Conservation (phyloP, 35 echinoderm and acorn worm genomes). For the Apostichopus californicus region DNA sequence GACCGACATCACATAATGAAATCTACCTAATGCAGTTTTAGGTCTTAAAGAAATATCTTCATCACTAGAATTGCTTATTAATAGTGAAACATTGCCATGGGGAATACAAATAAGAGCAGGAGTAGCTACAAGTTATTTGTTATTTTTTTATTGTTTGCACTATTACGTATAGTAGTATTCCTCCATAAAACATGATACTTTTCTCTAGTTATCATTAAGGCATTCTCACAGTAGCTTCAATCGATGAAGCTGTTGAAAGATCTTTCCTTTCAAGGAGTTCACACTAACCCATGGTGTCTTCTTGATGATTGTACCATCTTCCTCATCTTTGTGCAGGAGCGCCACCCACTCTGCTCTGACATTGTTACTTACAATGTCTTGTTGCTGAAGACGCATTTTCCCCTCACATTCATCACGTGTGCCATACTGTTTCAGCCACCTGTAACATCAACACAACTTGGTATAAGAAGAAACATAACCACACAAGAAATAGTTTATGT, state of each 20-base stretch:
- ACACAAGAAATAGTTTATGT: too few species aligned
- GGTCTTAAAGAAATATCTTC: background rate
- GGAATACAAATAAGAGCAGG: too few species aligned
- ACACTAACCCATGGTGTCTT: constrained; percentile 47
- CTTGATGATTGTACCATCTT: constrained; percentile 1
- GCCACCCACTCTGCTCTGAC: background rate
- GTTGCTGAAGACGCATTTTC: background rate
- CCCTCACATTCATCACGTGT: background rate
- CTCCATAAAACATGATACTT: too few species aligned
- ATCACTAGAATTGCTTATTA: background rate
- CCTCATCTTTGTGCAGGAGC: background rate
- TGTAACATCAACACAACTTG: background rate
- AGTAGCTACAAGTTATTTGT: background rate
- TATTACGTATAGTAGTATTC: too few species aligned
- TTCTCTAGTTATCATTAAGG: too few species aligned
- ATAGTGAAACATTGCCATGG: too few species aligned
- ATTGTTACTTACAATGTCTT: background rate
- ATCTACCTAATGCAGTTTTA: background rate
- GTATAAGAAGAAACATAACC: background rate
- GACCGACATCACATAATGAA: background rate
- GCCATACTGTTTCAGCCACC: background rate
- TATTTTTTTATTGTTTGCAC: too few species aligned
- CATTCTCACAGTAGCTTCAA: background rate
- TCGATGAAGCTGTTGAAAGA: constrained; percentile 41
- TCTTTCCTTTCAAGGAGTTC: constrained; percentile 32